Evolutionary conservation across 1,140 invertebrate genomes (phyloP), one percentile per base, ranked within the genome.

Genomic region (Drosophila kurseongensis): DNA sequence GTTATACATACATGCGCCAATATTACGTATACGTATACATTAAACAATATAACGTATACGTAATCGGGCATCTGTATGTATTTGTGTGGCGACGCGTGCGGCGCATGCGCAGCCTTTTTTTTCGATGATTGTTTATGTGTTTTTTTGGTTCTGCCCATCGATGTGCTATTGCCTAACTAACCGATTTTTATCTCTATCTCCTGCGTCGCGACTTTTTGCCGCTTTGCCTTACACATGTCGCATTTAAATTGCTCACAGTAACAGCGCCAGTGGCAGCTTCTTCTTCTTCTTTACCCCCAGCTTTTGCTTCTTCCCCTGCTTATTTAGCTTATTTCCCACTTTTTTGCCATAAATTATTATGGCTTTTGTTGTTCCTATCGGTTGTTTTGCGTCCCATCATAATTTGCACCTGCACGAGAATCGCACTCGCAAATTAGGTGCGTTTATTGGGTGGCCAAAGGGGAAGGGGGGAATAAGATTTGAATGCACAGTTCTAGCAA

Each of bases 331-430:
- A 54, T 66, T 75, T 42, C 61, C 60, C 54, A 32, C 35, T 52
- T 58, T 61, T 65, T 60, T 13, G n/a, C 40, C 73, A 74, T 75
- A 65, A 75, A 56, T 63, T 78, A 52, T 61, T 62, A 27, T 58
- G 36, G 44, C 29, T 54, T 56, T 75, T 62, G 47, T 56, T 78
- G 48, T 51, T 45, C 42, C 65, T 57, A 27, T 63, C 44, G 27
- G 29, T 57, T 50, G 58, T 13, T 36, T 75, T 61, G 44, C 40
- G 48, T 67, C 50, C 38, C 56, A 60, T 84, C 80, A 84, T 79
- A 79, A 79, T 83, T 83, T 83, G 80, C 80, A 84, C 76, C 80
- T 80, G 80, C 76, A 79, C 57, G 75, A 66, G 60, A 84, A 63
- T 51, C 65, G 65, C 76, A 80, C 61, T 84, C 61, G 61, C 72